Base-by-base conservation (phyloP, 2,113 vertebrate genomes). In the Hipposideros armiger region DNA sequence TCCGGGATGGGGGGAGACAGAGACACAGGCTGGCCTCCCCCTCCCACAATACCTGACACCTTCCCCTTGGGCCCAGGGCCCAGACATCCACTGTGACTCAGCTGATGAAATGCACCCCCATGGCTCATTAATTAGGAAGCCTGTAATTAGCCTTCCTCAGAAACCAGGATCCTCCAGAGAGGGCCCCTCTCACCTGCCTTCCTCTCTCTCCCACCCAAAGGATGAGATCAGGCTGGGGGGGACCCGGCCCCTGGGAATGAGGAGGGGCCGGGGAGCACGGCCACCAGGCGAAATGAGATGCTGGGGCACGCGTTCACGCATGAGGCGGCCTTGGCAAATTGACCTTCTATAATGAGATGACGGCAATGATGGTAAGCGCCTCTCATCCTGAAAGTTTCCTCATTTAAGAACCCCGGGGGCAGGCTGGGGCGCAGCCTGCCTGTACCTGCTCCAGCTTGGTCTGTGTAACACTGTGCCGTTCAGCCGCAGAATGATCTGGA, bases 141-240 rank as follows among this genome's bases (percentile, higher is more conserved):
- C 90, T 94, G 88, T 52, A 94, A 97, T 97, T 96, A 98, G 96
- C 91, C 95, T 76, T 89, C 95, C 96, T 96, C 78, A 66, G 73
- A 89, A 82, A 69, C 42, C 67, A 28, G 54, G 50, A 72, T 93
- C 90, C 97, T 84, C 96, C 58, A 89, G 97, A 96, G 97, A 97
- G 62, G 81, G 13, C 62, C 96, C 96, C 88, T 96, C 91, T 97
- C 94, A 96, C 94, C 97, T 96, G 90, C 84, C 87, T 97, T 92
- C 96, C 95, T 93, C 45, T 77, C 67, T 32, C 32, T 74, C 89
- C 93, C 73, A 54, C 82, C 73, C 45, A 2, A 47, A 85, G 86
- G 58, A 94, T 94, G 96, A 95, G 95, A 64, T 94, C 92, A 95
- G 93, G n/a, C 78, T 30, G 16, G 16, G 76, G 67, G 91, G 76